Percentiles rank a stretch among this genome's conserved stretches.
phyloP scores from a whole-genome alignment of 2,113 vertebrate species.

The Australoheros scitulus region DNA sequence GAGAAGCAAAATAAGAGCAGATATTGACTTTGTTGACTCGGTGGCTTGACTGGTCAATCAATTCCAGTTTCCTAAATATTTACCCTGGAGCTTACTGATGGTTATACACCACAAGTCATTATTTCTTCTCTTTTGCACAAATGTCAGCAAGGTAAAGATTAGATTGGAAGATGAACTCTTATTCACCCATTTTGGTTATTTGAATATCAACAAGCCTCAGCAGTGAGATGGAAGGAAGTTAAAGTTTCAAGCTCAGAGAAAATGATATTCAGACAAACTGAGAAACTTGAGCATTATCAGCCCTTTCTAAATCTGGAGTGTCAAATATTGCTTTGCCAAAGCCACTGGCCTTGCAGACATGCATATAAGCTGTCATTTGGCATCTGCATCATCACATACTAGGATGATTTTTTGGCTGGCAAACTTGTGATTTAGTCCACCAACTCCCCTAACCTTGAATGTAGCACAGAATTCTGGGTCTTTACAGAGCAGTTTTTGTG shows the following conservation, averaged over 20 bases:
- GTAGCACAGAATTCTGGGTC: too few relatives aligned
- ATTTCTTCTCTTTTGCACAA: slow-evolving; percentile 23
- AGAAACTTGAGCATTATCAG: background rate
- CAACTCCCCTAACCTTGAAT: background rate
- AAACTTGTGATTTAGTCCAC: background rate
- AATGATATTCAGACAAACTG: background rate
- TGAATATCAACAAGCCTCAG: slow-evolving; percentile 20
- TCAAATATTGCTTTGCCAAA: background rate
- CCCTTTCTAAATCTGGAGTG: background rate
- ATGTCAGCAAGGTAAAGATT: slow-evolving; percentile 43
- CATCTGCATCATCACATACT: background rate
- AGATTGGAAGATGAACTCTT: slow-evolving; percentile 41
- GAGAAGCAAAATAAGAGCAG: background rate
- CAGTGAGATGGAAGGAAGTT: background rate
- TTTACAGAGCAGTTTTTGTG: too few relatives aligned
- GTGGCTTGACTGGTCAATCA: slow-evolving; percentile 1
- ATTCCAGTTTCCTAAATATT: slow-evolving; percentile 25
- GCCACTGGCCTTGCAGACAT: background rate
- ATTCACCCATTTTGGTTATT: slow-evolving; percentile 34
- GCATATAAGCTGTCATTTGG: background rate
- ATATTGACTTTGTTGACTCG: background rate
- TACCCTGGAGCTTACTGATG: background rate
- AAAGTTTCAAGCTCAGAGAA: slow-evolving; percentile 3
- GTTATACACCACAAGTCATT: background rate
- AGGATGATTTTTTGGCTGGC: background rate